These are phyloP conservation scores for Arremon brunneinucha DNA, from an alignment of 2,797 vertebrate species.

Conservation along the genomic window DNA sequence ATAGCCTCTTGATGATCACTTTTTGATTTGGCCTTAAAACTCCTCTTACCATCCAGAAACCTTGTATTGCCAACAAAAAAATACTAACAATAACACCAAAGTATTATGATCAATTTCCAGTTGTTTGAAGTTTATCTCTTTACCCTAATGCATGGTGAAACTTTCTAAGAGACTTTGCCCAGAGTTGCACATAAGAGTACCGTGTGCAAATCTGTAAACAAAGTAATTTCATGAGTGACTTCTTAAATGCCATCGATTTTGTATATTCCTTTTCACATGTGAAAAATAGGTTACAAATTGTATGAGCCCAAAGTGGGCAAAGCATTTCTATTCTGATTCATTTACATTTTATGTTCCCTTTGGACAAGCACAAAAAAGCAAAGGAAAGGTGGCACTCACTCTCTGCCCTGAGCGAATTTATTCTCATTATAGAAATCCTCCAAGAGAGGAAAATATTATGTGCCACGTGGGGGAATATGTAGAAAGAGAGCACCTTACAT, in stretches of 20 bases:
- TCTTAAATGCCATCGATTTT: background rate
- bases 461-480: background rate
- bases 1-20: background rate
- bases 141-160: background rate
- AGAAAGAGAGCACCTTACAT: background rate
- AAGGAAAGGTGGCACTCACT: background rate
- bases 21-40: background rate
- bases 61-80: background rate
- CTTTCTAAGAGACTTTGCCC: background rate
- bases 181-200: background rate
- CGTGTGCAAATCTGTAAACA: background rate
- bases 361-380: background rate
- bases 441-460: background rate
- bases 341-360: background rate
- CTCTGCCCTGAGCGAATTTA: background rate
- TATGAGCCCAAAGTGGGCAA: background rate
- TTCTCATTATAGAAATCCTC: background rate
- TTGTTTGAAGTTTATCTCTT: background rate
- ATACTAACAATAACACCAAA: background rate
- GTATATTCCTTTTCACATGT: background rate
- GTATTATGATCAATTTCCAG: background rate
- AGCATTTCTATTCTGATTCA: background rate
- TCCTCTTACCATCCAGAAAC: background rate
- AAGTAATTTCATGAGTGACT: background rate
- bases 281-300: background rate